Evolutionary conservation across 2,888 invertebrate genomes (phyloP).

Genomic region (Frankliniella intonsa): DNA sequence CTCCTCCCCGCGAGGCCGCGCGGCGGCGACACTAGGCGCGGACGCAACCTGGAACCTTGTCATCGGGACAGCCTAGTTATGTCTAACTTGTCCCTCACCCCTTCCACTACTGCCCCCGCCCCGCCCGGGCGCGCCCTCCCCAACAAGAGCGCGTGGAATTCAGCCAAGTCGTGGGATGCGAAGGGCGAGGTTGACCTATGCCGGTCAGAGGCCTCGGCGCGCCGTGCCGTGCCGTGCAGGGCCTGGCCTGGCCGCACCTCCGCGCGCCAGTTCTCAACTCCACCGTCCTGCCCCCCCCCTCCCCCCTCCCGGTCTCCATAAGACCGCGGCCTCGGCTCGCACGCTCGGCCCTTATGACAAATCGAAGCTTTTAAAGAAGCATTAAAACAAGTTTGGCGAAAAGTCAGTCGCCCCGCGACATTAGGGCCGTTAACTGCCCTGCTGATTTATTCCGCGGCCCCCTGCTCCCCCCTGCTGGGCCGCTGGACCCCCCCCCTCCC

Average conservation of each 20-base stretch:
- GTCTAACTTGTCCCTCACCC: too few relatives aligned
- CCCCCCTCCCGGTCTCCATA: background rate
- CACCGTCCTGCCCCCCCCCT: background rate
- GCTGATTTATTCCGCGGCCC: background rate
- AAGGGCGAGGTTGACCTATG: background rate
- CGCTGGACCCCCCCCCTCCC: background rate
- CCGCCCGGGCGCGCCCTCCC: background rate
- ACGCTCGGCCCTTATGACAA: background rate
- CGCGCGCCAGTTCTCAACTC: background rate
- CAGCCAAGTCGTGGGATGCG: background rate
- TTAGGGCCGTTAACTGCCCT: background rate
- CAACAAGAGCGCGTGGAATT: background rate
- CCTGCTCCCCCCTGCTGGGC: background rate
- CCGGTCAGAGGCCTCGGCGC: too few relatives aligned
- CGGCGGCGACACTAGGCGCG: background rate
- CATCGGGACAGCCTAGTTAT: background rate
- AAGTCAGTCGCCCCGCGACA: background rate
- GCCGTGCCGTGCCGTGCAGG: background rate
- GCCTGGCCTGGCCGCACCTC: background rate
- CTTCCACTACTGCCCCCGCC: background rate
- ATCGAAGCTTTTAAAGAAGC: background rate
- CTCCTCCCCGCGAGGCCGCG: too few relatives aligned
- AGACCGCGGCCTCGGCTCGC: background rate
- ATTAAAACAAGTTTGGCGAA: conserved; percentile 7
- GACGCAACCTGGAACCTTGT: background rate